Conservation (phyloP, 1,140 invertebrate species). For the Asbolus verrucosus region DNA sequence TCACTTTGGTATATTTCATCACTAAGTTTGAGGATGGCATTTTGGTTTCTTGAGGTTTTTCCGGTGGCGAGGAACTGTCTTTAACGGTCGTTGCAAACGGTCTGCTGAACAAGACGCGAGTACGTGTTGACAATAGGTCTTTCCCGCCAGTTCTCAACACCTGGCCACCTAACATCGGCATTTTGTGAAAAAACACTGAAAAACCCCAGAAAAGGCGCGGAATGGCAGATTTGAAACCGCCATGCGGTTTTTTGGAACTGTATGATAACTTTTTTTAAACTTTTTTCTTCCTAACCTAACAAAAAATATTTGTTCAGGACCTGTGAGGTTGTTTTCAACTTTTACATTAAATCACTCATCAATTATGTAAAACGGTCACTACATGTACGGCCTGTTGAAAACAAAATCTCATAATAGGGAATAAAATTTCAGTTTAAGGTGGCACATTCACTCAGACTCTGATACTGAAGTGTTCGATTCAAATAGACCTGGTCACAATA, state of each 20-base stretch:
- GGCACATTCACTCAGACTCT: too few species aligned
- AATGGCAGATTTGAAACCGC: background rate
- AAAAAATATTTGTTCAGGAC: too few species aligned
- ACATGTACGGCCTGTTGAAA: too few species aligned
- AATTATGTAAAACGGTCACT: too few species aligned
- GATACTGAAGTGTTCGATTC: too few species aligned
- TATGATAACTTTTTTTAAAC: too few species aligned
- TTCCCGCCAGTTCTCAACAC: constrained; percentile 24
- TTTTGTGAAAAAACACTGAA: constrained; percentile 5
- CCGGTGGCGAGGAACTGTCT: background rate
- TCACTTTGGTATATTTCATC: constrained; percentile 78
- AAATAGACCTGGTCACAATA: too few species aligned
- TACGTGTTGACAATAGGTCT: background rate
- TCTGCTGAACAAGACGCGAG: background rate
- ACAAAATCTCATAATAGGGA: too few species aligned
- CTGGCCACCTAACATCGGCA: constrained; percentile 10
- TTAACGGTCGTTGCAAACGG: background rate
- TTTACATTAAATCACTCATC: too few species aligned
- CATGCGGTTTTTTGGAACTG: constrained; percentile 17
- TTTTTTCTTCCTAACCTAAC: too few species aligned
- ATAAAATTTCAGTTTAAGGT: too few species aligned
- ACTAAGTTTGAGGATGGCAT: constrained; percentile 51
- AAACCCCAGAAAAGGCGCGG: constrained; percentile 12
- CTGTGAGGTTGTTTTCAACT: too few species aligned
- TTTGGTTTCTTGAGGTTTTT: constrained; percentile 1